A percentile compares a stretch with the other conserved stretches of the same genome.
phyloP scores from a whole-genome alignment of 2,888 invertebrate species.

The Leptinotarsa rubiginosa region DNA sequence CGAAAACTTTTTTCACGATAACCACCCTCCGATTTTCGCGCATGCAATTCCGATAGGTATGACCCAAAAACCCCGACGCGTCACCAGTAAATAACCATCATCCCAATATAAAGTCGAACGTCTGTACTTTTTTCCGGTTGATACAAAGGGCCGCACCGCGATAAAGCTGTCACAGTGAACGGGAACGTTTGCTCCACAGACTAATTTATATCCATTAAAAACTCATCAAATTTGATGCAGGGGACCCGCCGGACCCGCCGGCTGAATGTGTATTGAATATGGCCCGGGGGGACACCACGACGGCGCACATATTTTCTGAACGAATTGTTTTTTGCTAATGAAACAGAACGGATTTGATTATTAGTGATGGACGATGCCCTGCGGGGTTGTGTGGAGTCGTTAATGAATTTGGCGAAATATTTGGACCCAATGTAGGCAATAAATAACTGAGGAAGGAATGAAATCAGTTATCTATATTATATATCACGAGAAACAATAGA shows the following conservation, averaged over 20 bases:
- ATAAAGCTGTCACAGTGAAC: slow-evolving; percentile 40
- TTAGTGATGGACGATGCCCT: slow-evolving; percentile 9
- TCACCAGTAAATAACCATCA: slow-evolving; percentile 16
- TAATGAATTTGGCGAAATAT: slow-evolving; percentile 4
- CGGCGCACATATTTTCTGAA: slow-evolving; percentile 4
- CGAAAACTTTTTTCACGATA: too few species aligned
- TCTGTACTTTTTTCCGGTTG: slow-evolving; percentile 24
- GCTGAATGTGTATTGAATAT: slow-evolving; percentile 34
- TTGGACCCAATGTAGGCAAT: neutral
- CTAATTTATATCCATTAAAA: slow-evolving; percentile 56
- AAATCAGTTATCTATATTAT: neutral
- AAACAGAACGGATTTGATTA: slow-evolving; percentile 21
- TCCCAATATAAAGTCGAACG: slow-evolving; percentile 19
- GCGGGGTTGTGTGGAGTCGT: neutral
- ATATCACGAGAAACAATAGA: too few species aligned
- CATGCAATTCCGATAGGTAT: neutral
- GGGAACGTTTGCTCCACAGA: slow-evolving; percentile 43
- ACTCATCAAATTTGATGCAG: slow-evolving; percentile 53
- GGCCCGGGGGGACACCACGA: slow-evolving; percentile 28
- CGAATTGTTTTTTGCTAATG: slow-evolving; percentile 17
- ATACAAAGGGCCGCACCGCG: slow-evolving; percentile 28
- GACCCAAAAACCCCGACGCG: neutral
- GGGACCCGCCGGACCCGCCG: slow-evolving; percentile 43
- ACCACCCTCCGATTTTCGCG: neutral
- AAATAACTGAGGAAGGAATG: neutral